Evolutionary conservation across 2,113 vertebrate genomes (phyloP).

Genomic region (Onychorhynchus coronatus): DNA sequence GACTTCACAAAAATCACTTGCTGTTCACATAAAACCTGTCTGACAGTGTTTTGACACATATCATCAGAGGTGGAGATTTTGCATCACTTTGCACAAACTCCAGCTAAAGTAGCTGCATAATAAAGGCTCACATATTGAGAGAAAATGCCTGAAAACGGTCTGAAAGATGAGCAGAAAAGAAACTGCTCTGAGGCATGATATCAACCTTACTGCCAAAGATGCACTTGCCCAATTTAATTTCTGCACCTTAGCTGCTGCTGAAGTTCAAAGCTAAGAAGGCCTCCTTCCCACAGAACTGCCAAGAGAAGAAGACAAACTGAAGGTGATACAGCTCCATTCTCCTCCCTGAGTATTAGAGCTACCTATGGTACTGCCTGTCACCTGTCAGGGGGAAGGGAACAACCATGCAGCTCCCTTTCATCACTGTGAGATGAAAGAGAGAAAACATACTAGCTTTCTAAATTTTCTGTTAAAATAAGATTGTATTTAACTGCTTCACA

Average conservation of each 20-base stretch:
- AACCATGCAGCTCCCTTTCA: background rate
- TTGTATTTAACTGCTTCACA: background rate
- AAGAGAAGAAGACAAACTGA: background rate
- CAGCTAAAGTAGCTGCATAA: constrained; percentile 17
- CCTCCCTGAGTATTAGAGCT: background rate
- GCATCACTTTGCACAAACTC: constrained; percentile 21
- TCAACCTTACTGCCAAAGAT: background rate
- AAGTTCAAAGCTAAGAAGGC: background rate
- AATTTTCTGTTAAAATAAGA: background rate
- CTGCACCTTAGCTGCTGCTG: background rate
- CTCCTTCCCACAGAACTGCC: background rate
- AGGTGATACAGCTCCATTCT: background rate
- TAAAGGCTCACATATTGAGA: constrained; percentile 11
- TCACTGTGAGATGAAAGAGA: too few species aligned
- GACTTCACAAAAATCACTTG: constrained; percentile 42
- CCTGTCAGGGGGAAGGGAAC: background rate
- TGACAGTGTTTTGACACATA: constrained; percentile 64
- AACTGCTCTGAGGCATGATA: background rate
- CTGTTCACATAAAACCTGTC: constrained; percentile 39
- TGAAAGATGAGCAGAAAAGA: constrained; percentile 7
- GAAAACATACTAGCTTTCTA: background rate
- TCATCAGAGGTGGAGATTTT: constrained; percentile 42
- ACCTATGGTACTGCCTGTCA: background rate
- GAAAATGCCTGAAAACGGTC: constrained; percentile 19
- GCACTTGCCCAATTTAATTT: background rate